phyloP scores from a whole-genome alignment of 1,140 invertebrate genomes.

The Laupala kohalensis region DNA sequence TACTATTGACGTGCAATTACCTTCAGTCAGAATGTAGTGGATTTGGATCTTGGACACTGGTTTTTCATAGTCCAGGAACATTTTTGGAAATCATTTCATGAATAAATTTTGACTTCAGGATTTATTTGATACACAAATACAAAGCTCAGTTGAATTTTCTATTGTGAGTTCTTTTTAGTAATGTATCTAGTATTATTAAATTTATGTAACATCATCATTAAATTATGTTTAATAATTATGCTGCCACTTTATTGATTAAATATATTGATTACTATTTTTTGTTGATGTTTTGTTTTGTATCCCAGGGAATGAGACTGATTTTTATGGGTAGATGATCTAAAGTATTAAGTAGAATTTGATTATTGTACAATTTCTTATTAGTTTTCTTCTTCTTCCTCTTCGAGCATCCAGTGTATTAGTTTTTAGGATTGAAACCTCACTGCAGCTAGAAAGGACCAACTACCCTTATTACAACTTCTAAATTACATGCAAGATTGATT shows the following conservation, averaged over 20 bases:
- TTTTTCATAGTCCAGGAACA: background rate
- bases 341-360: no score
- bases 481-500: no score
- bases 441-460: no score
- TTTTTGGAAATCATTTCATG: background rate
- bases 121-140: background rate
- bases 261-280: background rate
- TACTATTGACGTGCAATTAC: background rate
- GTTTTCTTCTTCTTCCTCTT: no score
- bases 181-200: background rate
- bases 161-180: background rate
- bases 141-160: background rate
- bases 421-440: no score
- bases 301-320: no score
- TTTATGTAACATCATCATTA: background rate
- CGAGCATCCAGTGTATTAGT: no score
- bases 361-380: no score
- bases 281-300: background rate
- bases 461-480: no score
- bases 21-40: background rate
- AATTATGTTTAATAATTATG: background rate
- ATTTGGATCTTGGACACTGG: background rate
- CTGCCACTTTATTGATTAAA: background rate
- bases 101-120: background rate
- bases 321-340: no score